Conservation (phyloP, 2,888 invertebrate species). For the Epistrophe eligans region DNA sequence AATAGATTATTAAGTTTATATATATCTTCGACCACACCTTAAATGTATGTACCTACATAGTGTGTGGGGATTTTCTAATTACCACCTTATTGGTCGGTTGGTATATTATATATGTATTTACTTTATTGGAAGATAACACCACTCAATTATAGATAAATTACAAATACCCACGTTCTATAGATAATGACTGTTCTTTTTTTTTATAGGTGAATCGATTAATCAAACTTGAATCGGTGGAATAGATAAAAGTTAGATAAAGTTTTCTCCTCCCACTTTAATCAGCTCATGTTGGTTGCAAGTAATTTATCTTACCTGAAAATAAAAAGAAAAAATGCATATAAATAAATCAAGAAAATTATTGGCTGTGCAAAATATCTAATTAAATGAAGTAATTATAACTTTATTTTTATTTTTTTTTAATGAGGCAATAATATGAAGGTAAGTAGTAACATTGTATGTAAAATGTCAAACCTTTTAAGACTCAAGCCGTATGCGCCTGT, state of each 20-base stretch:
- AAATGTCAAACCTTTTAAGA: no score
- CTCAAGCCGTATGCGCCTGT: no score
- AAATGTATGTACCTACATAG: neutral
- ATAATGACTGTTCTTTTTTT: constrained; percentile 21
- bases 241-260: constrained; percentile 18
- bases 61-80: constrained; percentile 52
- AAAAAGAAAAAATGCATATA: constrained; percentile 26
- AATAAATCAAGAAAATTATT: constrained; percentile 13
- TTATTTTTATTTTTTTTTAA: neutral
- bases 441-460: no score
- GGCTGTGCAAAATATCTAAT: neutral
- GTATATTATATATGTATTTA: neutral
- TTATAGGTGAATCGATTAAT: constrained; percentile 52
- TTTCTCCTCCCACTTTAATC: constrained; percentile 13
- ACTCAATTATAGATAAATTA: constrained; percentile 55
- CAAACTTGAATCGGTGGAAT: constrained; percentile 20
- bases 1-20: constrained; percentile 7
- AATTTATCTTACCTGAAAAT: constrained; percentile 52
- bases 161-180: constrained; percentile 32
- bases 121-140: constrained; percentile 54
- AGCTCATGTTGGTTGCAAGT: neutral
- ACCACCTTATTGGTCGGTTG: constrained; percentile 29
- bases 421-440: no score
- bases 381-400: neutral
- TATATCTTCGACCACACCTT: constrained; percentile 44